Base-by-base conservation (phyloP, 2,888 invertebrate genomes). In the Tetragonisca angustula region DNA sequence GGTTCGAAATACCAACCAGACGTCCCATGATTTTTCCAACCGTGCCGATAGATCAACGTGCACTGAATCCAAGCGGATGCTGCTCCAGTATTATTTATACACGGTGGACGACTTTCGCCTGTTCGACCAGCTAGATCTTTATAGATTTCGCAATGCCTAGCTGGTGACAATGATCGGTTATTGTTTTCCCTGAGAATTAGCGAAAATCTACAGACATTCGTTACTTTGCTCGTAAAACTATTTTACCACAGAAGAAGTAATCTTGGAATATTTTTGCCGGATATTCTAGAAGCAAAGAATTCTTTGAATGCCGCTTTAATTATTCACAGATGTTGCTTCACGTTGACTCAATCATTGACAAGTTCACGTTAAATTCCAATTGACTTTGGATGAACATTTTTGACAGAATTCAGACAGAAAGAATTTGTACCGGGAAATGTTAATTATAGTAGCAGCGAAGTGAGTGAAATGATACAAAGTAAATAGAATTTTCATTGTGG, bases 41-140 rank as follows among this genome's bases (percentile, higher is more conserved):
- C 81, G 76, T 83, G 77, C 68, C 86, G 56, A 83, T 84, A 87
- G 86, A 84, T 77, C 82, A 79, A 90, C 83, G 86, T 89, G 78
- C 86, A 93, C 91, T 91, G 92, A 90, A 91, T 90, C 84, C 85
- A 79, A 83, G 84, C 85, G 81, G 85, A 87, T 85, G 83, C 86
- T 89, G 85, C 78, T 83, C 72, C 73, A 81, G 88, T 88, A 92
- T 92, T 93, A 94, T 94, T 94, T 94, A 94, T 94, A 94, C 83
- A 90, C 88, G 71, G 79, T 84, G 87, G 83, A 87, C 87, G 73
- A 93, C 94, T 94, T 94, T 94, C 94, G 91, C 94, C 87, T 32
- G 85, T 89, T 80, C 70, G 77, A 88, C 90, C 84, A 88, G 87
- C 88, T 84, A 68, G 54, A 84, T 83, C 81, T 90, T 91, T 91